Evolutionary conservation across 2,113 vertebrate genomes (phyloP), one percentile per base, ranked within the genome.

Genomic region (Epinephelus cyanopodus): DNA sequence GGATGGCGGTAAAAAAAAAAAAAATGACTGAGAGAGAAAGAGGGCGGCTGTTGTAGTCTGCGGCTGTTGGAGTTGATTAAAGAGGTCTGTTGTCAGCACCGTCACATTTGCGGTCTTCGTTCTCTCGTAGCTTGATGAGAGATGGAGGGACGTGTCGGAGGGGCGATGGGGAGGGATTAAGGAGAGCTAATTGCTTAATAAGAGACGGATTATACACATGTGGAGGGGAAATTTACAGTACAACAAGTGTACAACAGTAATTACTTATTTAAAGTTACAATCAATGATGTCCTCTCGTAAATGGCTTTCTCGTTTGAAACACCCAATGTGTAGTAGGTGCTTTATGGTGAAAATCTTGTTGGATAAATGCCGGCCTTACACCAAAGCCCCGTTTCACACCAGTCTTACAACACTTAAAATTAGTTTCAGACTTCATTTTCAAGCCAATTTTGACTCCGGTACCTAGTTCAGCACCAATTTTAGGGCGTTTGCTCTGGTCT

Each of bases 41-140:
- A 88, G 67, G 69, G 47, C 7, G 68, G 76, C 63, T 84, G 71
- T 79, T 79, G 33, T 39, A 39, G 79, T 61, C 70, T 52, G 48
- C 6, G 73, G 64, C 62, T 70, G 84, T 21, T 56, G 62, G 19
- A 42, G 72, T 21, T 89, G 86, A 91, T 93, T 92, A 92, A 83
- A 92, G 84, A 72, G 39, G 21, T 56, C 37, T 52, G 87, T 84
- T 93, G 90, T 94, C 92, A 90, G 87, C 91, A 85, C 92, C 67
- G 86, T 61, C 80, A 85, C 87, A 91, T 93, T 85, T 91, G 48
- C 6, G 1, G 25, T 45, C 75, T 4, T 37, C 23, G 74, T 57
- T 88, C 48, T 48, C 66, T 73, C 53, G 58, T 1, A 37, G 71
- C 58, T 50, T 4, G 92, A 85, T 87, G 91, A 93, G 19, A 80